Evolutionary conservation across 2,113 vertebrate genomes (phyloP), one percentile per base, ranked within the genome.

Genomic region (Ptilonorhynchus violaceus): DNA sequence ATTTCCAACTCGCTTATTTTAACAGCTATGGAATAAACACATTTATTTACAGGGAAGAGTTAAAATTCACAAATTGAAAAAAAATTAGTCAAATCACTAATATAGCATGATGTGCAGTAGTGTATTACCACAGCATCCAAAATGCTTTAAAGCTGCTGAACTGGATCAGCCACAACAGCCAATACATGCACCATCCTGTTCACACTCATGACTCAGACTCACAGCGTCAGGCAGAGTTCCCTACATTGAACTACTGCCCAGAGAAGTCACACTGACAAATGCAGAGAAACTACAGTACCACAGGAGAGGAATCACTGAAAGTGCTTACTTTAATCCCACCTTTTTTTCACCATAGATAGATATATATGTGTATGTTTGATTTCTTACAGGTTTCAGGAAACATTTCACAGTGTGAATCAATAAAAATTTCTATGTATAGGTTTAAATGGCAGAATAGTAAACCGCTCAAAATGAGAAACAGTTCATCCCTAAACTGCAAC

Each of bases 141-240:
- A 94, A 90, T 0, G 10, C 81, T 92, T 58, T 41, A 85, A 96
- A 94, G 96, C 70, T 84, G 89, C 82, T 89, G 82, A 96, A 90
- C 92, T 6, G 24, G 88, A 95, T 92, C 72, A 74, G 72, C 64
- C 88, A 89, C 24, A 88, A 24, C 59, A 88, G 62, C 37, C 82
- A 88, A 30, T 6, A 83, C 33, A 47, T 50, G 79, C 92, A 94
- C 88, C 93, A 95, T 78, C 79, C 85, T 86, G 55, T 23, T 94
- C 88, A 59, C 49, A 30, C 50, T 18, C 83, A 59, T 95, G 95
- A 96, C 79, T 97, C 93, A 94, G 33, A 37, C 67, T 89, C 42
- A 44, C 74, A 90, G 85, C 30, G 10, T 55, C 47, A 83, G 55
- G 46, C 33, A 77, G 58, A 22, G 41, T 60, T 85, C 41, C 52